These are phyloP conservation scores for Euura saliciscinereae DNA, from an alignment of 1,140 invertebrate species.

Conservation along the genomic window DNA sequence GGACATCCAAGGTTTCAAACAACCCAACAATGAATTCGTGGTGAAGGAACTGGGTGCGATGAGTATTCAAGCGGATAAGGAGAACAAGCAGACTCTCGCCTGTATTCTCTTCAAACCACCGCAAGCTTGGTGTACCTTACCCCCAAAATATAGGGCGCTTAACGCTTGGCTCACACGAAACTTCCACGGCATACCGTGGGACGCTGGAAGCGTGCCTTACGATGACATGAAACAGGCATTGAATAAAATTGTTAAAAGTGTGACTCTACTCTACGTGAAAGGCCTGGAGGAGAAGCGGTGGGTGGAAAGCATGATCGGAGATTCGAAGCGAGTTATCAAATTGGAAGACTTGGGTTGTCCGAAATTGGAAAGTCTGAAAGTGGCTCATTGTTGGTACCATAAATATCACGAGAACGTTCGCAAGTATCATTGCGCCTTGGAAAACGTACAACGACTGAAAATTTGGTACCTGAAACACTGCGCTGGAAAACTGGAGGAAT, in stretches of 20 bases:
- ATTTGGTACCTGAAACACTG: too few relatives aligned
- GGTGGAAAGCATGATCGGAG: too few relatives aligned
- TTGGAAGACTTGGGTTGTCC: too few relatives aligned
- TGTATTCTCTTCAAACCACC: conserved; percentile 21
- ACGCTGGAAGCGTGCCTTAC: conserved; percentile 19
- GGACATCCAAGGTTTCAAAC: conserved; percentile 28
- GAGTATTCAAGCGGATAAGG: background rate
- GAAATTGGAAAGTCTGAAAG: too few relatives aligned
- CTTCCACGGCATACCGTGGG: conserved; percentile 22
- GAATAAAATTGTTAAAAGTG: conserved; percentile 13
- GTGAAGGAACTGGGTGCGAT: conserved; percentile 26
- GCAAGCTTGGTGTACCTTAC: conserved; percentile 17
- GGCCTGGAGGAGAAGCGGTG: conserved; percentile 21
- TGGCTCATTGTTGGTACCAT: too few relatives aligned
- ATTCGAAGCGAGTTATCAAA: too few relatives aligned
- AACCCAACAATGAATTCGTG: conserved; percentile 1
- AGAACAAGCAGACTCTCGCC: conserved; percentile 8
- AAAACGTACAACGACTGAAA: too few relatives aligned
- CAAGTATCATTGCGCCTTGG: too few relatives aligned
- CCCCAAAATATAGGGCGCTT: conserved; percentile 20
- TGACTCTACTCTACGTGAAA: conserved; percentile 23
- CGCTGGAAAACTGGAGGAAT: too few relatives aligned
- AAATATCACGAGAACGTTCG: too few relatives aligned
- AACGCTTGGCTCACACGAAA: conserved; percentile 25
- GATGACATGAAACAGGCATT: conserved; percentile 3